phyloP scores from a whole-genome alignment of 2,113 vertebrate genomes.

The Rhinogobius similis region DNA sequence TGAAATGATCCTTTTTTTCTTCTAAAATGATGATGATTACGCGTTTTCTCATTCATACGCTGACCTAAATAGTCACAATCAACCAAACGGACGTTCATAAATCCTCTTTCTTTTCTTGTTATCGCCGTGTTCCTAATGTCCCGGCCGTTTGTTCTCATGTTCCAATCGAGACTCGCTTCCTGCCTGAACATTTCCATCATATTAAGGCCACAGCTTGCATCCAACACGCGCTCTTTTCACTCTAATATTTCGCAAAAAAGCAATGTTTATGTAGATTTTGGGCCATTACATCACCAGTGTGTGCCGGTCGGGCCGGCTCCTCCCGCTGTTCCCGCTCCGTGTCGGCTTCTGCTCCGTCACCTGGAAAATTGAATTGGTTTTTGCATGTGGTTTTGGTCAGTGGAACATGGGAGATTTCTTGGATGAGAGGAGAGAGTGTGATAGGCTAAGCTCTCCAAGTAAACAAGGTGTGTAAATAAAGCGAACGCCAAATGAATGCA shows the following conservation, averaged over 20 bases:
- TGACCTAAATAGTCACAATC: background rate
- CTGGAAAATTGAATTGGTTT: constrained; percentile 2
- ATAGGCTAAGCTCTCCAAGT: background rate
- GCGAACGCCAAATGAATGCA: background rate
- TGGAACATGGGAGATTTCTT: background rate
- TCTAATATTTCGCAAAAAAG: background rate
- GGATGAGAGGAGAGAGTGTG: background rate
- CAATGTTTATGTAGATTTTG: background rate
- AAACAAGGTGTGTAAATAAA: too few species aligned
- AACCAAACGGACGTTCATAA: background rate
- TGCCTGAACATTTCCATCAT: background rate
- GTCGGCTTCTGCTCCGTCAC: background rate
- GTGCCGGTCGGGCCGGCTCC: background rate
- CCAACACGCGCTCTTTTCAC: background rate
- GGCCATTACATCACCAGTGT: background rate
- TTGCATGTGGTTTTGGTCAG: background rate
- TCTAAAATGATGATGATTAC: too few species aligned
- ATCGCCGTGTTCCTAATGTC: background rate
- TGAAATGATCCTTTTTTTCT: too few species aligned
- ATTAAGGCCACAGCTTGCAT: background rate
- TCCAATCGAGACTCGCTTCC: background rate
- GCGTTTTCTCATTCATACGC: too few species aligned
- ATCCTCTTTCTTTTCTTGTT: background rate
- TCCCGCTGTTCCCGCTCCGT: background rate
- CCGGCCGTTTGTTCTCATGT: background rate